phyloP scores from a whole-genome alignment of 2,888 invertebrate species.

The Megaustenia siamemsis region DNA sequence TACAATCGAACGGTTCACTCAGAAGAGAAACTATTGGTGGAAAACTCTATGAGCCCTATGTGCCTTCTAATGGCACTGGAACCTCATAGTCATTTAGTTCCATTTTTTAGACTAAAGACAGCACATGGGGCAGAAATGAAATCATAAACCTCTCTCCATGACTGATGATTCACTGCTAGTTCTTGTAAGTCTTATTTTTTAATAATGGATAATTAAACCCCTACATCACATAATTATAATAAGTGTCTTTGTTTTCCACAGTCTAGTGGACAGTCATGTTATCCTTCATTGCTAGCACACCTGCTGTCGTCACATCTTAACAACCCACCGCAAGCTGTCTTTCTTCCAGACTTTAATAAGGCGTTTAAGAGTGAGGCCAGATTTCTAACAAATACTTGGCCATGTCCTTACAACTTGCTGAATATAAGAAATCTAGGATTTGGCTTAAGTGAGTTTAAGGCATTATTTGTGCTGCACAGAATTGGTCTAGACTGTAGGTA shows the following conservation, averaged over 20 bases:
- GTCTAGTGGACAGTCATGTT: slow-evolving; percentile 48
- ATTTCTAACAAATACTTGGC: slow-evolving; percentile 36
- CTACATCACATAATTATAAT: no score
- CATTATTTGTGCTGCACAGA: slow-evolving; percentile 54
- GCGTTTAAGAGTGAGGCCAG: background rate
- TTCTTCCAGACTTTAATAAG: background rate
- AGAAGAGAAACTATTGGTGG: no score
- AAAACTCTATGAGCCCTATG: no score
- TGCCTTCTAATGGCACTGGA: no score
- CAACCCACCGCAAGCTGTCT: slow-evolving; percentile 54
- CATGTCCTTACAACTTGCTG: slow-evolving; percentile 55
- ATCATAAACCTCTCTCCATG: no score
- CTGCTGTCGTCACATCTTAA: slow-evolving; percentile 57
- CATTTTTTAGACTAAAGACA: no score
- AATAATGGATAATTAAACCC: no score
- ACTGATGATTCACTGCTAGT: no score
- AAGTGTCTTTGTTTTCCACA: slow-evolving; percentile 26
- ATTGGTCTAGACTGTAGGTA: slow-evolving; percentile 57
- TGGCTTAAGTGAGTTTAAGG: slow-evolving; percentile 49
- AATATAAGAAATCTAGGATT: slow-evolving; percentile 50
- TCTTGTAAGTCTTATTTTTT: no score
- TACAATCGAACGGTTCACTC: no score
- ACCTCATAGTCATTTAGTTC: no score
- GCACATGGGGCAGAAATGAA: no score
- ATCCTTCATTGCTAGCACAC: slow-evolving; percentile 58